Percentiles rank a stretch among this genome's conserved stretches.
phyloP scores from a whole-genome alignment of 1,140 invertebrate genomes.

The Ceratoteleas bidentatus region DNA sequence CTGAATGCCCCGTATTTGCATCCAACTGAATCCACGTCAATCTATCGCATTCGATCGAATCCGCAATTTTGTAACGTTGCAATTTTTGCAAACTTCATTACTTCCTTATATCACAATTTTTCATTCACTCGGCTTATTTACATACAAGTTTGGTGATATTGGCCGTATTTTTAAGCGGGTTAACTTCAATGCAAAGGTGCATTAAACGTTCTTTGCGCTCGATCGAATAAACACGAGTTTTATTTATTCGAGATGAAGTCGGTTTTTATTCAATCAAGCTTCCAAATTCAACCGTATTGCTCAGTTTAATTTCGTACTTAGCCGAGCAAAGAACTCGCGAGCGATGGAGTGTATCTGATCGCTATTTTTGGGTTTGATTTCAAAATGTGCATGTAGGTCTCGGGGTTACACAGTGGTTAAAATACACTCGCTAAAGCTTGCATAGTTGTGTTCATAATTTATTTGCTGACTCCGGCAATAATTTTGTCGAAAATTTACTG shows the following conservation, averaged over 20 bases:
- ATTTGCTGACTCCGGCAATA: background rate
- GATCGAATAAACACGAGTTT: too few relatives aligned
- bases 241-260: background rate
- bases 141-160: background rate
- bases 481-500: background rate
- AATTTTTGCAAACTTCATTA: constrained; percentile 14
- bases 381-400: background rate
- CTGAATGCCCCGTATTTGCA: constrained; percentile 2
- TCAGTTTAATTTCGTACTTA: constrained; percentile 5
- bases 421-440: background rate
- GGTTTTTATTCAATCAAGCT: background rate
- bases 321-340: background rate
- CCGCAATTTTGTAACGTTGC: constrained; percentile 5
- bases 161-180: background rate
- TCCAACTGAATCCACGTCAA: background rate
- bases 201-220: too few relatives aligned
- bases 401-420: background rate
- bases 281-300: background rate
- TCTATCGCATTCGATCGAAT: constrained; percentile 4
- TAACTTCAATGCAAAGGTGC: too few relatives aligned
- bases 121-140: constrained; percentile 5
- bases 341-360: background rate
- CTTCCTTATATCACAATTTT: constrained; percentile 2
- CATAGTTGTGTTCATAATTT: background rate
- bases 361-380: constrained; percentile 1